Evolutionary conservation across 2,888 invertebrate species (phyloP).

Genomic region (Pegoplata infirma): DNA sequence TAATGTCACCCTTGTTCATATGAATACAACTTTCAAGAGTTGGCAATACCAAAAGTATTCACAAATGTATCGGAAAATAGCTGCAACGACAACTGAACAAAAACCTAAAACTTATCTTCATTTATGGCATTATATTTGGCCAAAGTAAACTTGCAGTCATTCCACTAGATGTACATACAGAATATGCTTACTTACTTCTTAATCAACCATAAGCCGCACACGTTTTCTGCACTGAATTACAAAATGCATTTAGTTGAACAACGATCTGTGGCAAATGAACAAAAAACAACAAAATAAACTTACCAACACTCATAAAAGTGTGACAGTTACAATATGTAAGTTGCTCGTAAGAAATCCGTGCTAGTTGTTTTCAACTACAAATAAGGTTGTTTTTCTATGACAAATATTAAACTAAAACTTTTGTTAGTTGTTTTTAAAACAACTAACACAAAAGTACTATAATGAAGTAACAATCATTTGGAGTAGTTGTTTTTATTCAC

Average conservation of each 20-base stretch:
- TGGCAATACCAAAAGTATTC: neutral
- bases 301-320: no score
- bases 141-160: constrained; percentile 25
- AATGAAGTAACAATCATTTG: no score
- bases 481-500: no score
- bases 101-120: neutral
- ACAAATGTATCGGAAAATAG: constrained; percentile 20
- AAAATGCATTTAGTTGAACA: constrained; percentile 41
- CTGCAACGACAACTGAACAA: neutral
- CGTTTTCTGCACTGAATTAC: constrained; percentile 53
- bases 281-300: neutral
- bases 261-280: constrained; percentile 17
- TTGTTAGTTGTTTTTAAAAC: no score
- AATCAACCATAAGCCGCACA: constrained; percentile 57
- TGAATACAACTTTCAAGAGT: neutral
- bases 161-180: neutral
- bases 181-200: constrained; percentile 51
- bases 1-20: no score
- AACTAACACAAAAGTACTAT: no score
- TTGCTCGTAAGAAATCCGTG: no score
- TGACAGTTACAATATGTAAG: no score
- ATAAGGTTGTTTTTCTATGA: no score
- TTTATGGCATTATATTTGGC: constrained; percentile 49
- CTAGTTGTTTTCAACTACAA: no score
- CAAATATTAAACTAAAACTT: no score